phyloP scores from a whole-genome alignment of 2,888 invertebrate genomes.

The Drosophila formosana region DNA sequence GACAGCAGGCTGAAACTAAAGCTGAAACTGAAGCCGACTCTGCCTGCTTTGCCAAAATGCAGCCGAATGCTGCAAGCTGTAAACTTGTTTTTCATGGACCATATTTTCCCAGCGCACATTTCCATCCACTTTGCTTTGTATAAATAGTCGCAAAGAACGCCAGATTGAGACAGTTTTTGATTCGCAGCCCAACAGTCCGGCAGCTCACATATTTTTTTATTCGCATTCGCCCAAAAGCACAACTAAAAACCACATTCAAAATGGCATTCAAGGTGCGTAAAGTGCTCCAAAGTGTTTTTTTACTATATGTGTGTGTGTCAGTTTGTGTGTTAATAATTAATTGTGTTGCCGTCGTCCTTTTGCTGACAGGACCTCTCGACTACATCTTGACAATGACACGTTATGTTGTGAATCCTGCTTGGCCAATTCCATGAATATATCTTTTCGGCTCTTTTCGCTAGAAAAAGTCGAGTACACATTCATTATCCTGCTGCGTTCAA shows the following conservation, averaged over 20 bases:
- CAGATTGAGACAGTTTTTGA: conserved; percentile 74
- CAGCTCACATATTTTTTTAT: conserved; percentile 39
- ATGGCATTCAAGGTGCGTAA: conserved; percentile 81
- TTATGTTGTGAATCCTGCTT: too few species aligned
- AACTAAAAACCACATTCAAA: conserved; percentile 32
- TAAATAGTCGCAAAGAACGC: conserved; percentile 78
- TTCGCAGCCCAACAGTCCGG: conserved; percentile 51
- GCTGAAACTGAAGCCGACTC: not conserved
- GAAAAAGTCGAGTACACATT: too few species aligned
- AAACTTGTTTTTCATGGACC: conserved; percentile 68
- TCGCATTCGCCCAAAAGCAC: conserved; percentile 18
- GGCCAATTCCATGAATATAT: too few species aligned
- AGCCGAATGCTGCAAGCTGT: not conserved
- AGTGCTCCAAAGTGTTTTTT: conserved; percentile 17
- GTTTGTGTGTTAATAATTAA: not conserved
- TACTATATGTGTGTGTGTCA: conserved; percentile 12
- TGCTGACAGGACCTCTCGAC: too few species aligned
- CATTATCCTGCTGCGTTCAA: too few species aligned
- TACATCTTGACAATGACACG: too few species aligned
- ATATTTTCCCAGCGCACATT: conserved; percentile 54
- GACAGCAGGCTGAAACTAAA: not conserved
- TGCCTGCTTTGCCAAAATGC: conserved; percentile 39
- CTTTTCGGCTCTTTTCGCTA: too few species aligned
- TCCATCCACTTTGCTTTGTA: conserved; percentile 45
- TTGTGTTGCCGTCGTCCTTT: not conserved